phyloP scores from a whole-genome alignment of 37 sponge, comb jelly and placozoan genomes.

The Chondrosia reniformis region DNA sequence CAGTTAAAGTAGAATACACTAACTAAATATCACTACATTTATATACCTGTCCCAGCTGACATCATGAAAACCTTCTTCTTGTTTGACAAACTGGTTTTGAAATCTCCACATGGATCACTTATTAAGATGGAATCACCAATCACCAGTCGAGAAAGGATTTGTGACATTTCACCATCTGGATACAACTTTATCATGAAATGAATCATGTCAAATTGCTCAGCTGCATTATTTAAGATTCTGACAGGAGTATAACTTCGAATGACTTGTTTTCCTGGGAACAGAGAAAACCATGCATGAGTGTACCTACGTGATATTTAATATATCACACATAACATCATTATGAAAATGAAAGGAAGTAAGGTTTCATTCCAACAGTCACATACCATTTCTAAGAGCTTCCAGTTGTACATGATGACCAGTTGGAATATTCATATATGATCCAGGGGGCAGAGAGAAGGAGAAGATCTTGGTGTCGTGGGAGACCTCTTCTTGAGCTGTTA shows the following conservation, averaged over 20 bases:
- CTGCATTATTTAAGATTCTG: background rate
- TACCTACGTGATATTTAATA: background rate
- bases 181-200: conserved; percentile 84
- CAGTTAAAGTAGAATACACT: too few species aligned
- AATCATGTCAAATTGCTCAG: conserved; percentile 21
- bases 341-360: too few species aligned
- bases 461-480: conserved; percentile 80
- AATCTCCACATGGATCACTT: conserved; percentile 72
- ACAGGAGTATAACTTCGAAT: conserved; percentile 70
- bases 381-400: conserved; percentile 45
- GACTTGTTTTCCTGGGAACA: conserved; percentile 39
- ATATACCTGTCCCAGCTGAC: conserved; percentile 82
- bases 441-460: conserved; percentile 53
- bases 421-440: conserved; percentile 65
- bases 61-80: conserved; percentile 40
- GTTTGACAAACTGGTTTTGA: conserved; percentile 30
- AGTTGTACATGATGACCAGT: conserved; percentile 77
- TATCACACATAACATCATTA: too few species aligned
- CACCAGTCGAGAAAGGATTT: conserved; percentile 37
- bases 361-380: too few species aligned
- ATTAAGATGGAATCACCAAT: conserved; percentile 51
- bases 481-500: conserved; percentile 36
- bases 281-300: background rate
- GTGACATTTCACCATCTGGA: conserved; percentile 68
- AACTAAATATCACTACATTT: too few species aligned